A percentile compares a stretch with the other conserved stretches of the same genome.
These are phyloP conservation scores for Triops longicaudatus DNA, from an alignment of 1,140 invertebrate species.

Conservation along the genomic window DNA sequence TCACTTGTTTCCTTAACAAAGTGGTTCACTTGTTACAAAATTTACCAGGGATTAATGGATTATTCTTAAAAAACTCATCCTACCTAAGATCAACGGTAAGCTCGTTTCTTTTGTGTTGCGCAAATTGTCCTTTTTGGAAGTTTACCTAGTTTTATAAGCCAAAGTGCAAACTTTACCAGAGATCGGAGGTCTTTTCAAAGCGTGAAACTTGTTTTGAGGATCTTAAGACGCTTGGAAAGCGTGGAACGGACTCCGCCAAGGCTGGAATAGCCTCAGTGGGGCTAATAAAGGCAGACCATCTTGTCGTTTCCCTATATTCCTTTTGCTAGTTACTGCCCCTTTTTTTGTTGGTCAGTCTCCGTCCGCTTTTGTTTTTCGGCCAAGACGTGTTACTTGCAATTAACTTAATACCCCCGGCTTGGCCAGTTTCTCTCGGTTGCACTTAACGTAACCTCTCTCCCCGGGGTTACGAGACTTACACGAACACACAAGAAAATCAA, in stretches of 20 bases:
- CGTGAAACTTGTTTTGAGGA: too few relatives aligned
- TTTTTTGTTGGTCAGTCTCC: background rate
- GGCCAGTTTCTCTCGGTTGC: background rate
- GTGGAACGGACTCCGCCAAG: background rate
- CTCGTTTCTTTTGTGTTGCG: too few relatives aligned
- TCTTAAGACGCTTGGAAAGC: background rate
- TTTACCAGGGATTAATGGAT: too few relatives aligned
- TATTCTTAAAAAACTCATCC: too few relatives aligned
- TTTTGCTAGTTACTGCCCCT: background rate
- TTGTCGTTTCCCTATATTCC: background rate
- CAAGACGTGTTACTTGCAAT: background rate
- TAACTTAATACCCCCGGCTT: background rate
- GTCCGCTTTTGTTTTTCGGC: too few relatives aligned
- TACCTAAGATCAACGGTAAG: too few relatives aligned
- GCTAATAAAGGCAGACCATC: slow-evolving; percentile 5
- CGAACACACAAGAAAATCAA: background rate
- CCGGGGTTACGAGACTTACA: background rate
- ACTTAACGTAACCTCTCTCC: background rate
- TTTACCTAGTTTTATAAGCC: too few relatives aligned
- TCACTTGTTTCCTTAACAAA: too few relatives aligned
- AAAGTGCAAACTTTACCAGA: too few relatives aligned
- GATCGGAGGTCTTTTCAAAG: too few relatives aligned
- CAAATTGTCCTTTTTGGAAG: too few relatives aligned
- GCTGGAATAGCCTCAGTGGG: background rate
- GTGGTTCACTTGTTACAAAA: too few relatives aligned